Evolutionary conservation across 2,888 invertebrate species (phyloP), one percentile per base, ranked within the genome.

Genomic region (Gastracanthus pulcherrimus): DNA sequence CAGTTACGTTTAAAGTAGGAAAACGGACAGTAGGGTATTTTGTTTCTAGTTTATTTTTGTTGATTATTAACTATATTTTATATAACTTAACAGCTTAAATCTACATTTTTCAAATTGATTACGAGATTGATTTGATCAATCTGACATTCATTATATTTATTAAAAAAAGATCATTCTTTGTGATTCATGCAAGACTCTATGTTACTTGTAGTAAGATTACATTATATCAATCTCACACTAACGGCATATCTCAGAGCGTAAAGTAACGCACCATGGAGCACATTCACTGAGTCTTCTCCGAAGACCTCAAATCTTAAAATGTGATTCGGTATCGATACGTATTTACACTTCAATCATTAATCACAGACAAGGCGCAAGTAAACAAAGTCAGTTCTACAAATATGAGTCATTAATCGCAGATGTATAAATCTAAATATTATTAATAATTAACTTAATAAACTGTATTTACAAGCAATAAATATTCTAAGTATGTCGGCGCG

Each of bases 391-490:
- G 70, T 81, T 75, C 51, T 83, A 84, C 80, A 60, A 36, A 36
- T 76, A 76, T 58, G 70, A 76, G 34, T 76, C 55, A 51, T 74
- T 77, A 66, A 76, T 62, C 72, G 66, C 69, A 67, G 41, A 67
- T 51, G 51, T 23, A 67, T 38, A 36, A 55, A 29, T 41, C 70
- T 62, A 74, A 41, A 75, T n/a, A 74, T 66, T 74, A 74, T 67
- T 74, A 75, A 58, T 78, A 64, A 79, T 83, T 77, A 88, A 86
- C 86, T 86, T 86, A 87, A 79, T 84, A 76, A 66, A 75, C 83
- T 84, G 81, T 90, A 91, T 90, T 86, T 90, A 91, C 91, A 91
- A 80, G 84, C 81, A 86, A 90, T 90, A 91, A 90, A 90, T 90
- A 90, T 85, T 84, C 82, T 85, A 86, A 85, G 79, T 84, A 85